phyloP scores from a whole-genome alignment of 2,888 invertebrate species.

The Acanthosepion pharaonis region DNA sequence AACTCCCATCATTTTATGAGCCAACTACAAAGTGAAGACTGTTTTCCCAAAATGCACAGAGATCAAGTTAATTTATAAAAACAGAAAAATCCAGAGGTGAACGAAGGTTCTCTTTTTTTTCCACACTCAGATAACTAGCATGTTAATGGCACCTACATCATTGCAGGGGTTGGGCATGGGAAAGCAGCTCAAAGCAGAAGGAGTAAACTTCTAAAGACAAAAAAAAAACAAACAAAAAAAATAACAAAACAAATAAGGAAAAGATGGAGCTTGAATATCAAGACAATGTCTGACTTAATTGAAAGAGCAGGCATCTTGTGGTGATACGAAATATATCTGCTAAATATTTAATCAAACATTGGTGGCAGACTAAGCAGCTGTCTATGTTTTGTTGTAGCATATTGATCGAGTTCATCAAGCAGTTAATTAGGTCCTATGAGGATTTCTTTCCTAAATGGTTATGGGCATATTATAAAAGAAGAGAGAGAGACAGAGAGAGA shows the following conservation, averaged over 20 bases:
- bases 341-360: conserved; percentile 33
- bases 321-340: background rate
- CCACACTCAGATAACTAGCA: background rate
- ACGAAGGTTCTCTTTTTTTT: background rate
- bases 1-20: background rate
- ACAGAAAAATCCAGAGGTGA: conserved; percentile 33
- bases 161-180: background rate
- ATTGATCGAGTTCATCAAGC: conserved; percentile 33
- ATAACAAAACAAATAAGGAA: background rate
- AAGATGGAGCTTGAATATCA: conserved; percentile 21
- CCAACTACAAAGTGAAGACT: conserved; percentile 3
- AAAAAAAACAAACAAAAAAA: background rate
- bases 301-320: conserved; percentile 21
- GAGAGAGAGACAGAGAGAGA: background rate
- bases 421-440: conserved; percentile 33
- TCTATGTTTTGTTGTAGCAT: conserved; percentile 14
- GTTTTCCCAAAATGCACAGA: conserved; percentile 33
- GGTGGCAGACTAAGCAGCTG: conserved; percentile 33
- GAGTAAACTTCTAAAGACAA: background rate
- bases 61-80: conserved; percentile 33
- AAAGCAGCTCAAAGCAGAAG: conserved; percentile 13
- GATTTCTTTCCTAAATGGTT: conserved; percentile 33
- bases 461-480: background rate
- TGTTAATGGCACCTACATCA: background rate
- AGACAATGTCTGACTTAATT: conserved; percentile 11